Base-by-base conservation (phyloP, 2,888 invertebrate species). In the Melieria crassipennis region DNA sequence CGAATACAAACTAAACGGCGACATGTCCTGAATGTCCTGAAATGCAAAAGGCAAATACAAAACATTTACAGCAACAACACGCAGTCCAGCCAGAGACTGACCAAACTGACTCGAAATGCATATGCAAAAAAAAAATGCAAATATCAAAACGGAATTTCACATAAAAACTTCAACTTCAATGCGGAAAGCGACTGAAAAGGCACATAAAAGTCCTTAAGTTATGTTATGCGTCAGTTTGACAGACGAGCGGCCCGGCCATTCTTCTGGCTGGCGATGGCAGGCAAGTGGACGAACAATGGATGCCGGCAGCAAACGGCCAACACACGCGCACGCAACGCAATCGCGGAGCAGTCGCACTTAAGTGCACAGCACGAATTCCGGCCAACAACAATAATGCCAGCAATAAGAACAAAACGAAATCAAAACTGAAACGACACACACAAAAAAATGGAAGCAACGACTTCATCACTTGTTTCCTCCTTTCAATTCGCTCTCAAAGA, bases 121-220 rank as follows among this genome's bases (percentile, higher is more conserved):
- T 30, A 3, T 30, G 30, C 30, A 30, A 30, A 30, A 30, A 16
- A 16, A 16, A 30, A 30, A 30, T 30, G 30, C 30, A 30, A 30
- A 30, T 30, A 30, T 30, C 30, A 30, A 3, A 30, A 30, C 30
- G 30, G 30, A 30, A 30, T 58, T 58, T 58, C 42, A 42, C 48
- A 61, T 61, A 60, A 16, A 16, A 45, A 46, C 13, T 52, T 67
- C 13, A 13, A 61, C 50, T 43, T 50, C 30, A 67, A 50, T 52
- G 60, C 67, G 67, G 45, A 67, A 67, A 61, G 56, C 10, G 52
- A 69, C 61, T 30, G 77, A 83, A 83, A 83, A 84, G 84, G 84
- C 83, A 84, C 81, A 82, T 80, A 83, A 84, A 84, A 84, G 83
- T 84, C 84, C 83, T 84, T 84, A 84, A 84, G 83, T 84, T 84